Percentiles rank a stretch among this genome's conserved stretches.
Conservation (phyloP, 2,113 vertebrate genomes). For the Vombatus ursinus region DNA sequence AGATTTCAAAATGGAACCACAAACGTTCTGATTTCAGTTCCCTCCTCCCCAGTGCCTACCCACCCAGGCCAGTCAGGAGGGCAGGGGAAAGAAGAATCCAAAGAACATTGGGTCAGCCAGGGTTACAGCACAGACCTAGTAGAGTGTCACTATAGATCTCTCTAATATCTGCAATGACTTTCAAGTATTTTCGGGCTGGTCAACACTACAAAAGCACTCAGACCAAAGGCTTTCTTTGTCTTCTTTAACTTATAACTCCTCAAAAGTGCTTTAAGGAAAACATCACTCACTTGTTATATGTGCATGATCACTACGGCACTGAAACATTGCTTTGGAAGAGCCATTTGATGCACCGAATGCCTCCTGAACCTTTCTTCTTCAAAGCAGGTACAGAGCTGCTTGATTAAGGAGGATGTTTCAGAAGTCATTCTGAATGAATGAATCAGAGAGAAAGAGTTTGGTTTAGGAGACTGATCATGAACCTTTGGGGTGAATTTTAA, state of each 20-base stretch:
- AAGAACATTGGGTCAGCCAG: accelerated
- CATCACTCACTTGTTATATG: not conserved
- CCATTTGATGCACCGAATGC: not conserved
- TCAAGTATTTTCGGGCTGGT: not conserved
- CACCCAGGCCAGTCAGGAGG: not conserved
- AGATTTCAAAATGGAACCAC: not conserved
- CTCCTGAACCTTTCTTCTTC: slow-evolving; percentile 15
- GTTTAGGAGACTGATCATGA: not conserved
- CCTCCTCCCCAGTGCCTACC: not conserved
- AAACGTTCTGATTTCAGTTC: too few species aligned
- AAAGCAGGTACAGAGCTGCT: not conserved
- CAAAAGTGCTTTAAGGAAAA: not conserved
- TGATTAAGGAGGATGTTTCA: not conserved
- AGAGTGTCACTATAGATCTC: not conserved
- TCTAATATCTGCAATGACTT: not conserved
- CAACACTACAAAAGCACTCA: not conserved
- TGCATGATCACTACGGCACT: not conserved
- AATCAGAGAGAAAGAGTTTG: not conserved
- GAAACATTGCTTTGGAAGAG: not conserved
- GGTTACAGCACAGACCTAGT: not conserved
- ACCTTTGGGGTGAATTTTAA: not conserved
- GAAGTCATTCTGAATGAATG: not conserved
- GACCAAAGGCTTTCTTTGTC: not conserved
- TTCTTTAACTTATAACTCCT: not conserved
- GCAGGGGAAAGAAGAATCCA: too few species aligned